phyloP scores from a whole-genome alignment of 2,797 vertebrate species.

The Karalla daura region DNA sequence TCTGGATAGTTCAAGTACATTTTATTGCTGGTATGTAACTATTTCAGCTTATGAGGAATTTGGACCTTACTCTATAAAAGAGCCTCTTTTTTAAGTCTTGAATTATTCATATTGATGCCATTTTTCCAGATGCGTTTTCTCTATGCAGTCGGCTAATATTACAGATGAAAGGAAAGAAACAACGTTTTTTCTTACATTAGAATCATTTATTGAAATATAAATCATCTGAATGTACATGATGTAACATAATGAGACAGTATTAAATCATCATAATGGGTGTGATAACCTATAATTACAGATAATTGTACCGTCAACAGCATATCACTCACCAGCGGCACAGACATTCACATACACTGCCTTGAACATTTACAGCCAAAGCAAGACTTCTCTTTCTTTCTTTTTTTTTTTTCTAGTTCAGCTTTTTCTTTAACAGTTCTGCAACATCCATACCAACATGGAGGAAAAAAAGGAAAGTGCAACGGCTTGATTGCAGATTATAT shows the following conservation, averaged over 20 bases:
- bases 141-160: neutral
- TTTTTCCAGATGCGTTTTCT: too few relatives aligned
- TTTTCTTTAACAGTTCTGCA: constrained; percentile 46
- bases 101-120: neutral
- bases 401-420: constrained; percentile 25
- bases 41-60: neutral
- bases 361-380: constrained; percentile 51
- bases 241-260: constrained; percentile 81
- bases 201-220: constrained; percentile 99
- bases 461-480: constrained; percentile 91
- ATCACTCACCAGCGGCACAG: constrained; percentile 52
- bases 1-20: neutral
- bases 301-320: constrained; percentile 77
- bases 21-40: neutral
- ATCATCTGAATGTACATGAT: constrained; percentile 95
- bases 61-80: too few relatives aligned
- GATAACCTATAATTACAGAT: constrained; percentile 79
- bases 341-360: constrained; percentile 68
- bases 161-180: too few relatives aligned
- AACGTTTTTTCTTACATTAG: constrained; percentile 78
- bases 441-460: constrained; percentile 55
- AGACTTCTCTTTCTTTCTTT: neutral
- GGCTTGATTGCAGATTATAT: constrained; percentile 91
- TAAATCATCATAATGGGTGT: constrained; percentile 77
- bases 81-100: neutral